Percentiles rank a stretch among this genome's conserved stretches.
Evolutionary conservation across 2,113 vertebrate genomes (phyloP).

Genomic region (Notarius lentiginosus): DNA sequence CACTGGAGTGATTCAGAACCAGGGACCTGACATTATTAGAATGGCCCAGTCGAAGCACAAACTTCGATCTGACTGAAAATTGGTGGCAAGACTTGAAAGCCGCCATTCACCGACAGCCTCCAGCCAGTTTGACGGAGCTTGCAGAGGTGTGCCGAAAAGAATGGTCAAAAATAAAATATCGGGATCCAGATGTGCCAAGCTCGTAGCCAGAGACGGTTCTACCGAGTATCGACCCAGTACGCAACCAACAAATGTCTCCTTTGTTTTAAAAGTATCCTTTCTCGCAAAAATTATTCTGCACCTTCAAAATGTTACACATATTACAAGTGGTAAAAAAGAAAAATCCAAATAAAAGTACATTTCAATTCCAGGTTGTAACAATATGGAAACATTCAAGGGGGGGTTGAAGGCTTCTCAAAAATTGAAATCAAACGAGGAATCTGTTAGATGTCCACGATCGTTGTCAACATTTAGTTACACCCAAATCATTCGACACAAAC

Average conservation of each 20-base stretch:
- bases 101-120: background rate
- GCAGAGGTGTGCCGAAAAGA: background rate
- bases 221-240: no score
- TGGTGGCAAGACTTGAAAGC: background rate
- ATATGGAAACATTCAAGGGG: background rate
- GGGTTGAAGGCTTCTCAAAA: background rate
- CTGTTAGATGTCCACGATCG: background rate
- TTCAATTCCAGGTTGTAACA: background rate
- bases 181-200: background rate
- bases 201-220: background rate
- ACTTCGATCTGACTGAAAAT: background rate
- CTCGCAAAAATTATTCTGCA: no score
- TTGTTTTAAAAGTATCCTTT: no score
- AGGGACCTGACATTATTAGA: background rate
- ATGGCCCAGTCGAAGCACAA: background rate
- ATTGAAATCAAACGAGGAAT: background rate
- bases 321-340: no score
- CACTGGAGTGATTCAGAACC: background rate
- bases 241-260: no score
- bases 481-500: background rate
- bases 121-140: background rate
- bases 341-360: background rate
- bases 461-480: background rate
- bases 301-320: no score
- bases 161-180: background rate